phyloP scores from a whole-genome alignment of 2,888 invertebrate species.

The Mesoligia furuncula region DNA sequence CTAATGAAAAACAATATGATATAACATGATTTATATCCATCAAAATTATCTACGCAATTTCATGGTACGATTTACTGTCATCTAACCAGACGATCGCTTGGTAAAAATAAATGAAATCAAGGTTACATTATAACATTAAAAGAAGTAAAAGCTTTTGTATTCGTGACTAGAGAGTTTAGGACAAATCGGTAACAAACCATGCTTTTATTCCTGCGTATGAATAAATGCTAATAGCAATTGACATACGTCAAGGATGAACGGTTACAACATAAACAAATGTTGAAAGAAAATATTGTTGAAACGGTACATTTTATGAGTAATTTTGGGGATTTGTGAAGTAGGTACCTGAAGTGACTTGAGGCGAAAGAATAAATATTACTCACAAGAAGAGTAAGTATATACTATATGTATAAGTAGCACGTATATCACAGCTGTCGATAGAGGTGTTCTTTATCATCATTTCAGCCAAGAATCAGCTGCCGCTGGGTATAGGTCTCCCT shows the following conservation, averaged over 20 bases:
- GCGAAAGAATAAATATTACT: slow-evolving; percentile 46
- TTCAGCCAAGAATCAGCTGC: neutral
- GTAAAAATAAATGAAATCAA: slow-evolving; percentile 71
- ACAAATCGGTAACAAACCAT: slow-evolving; percentile 74
- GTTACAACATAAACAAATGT: slow-evolving; percentile 70
- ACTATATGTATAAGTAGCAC: neutral
- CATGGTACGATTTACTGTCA: slow-evolving; percentile 60
- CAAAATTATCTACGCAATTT: slow-evolving; percentile 56
- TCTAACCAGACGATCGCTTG: slow-evolving; percentile 53
- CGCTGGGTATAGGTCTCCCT: neutral
- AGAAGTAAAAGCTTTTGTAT: slow-evolving; percentile 71
- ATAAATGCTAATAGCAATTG: slow-evolving; percentile 79
- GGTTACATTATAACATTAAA: slow-evolving; percentile 75
- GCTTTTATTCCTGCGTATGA: slow-evolving; percentile 75
- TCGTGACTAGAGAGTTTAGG: slow-evolving; percentile 81
- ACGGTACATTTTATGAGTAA: slow-evolving; percentile 70
- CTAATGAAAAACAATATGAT: slow-evolving; percentile 34
- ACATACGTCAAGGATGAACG: slow-evolving; percentile 78
- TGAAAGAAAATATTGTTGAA: slow-evolving; percentile 58
- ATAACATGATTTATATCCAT: slow-evolving; percentile 57
- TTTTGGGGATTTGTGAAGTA: slow-evolving; percentile 61
- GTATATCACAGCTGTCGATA: neutral
- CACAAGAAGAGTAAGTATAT: slow-evolving; percentile 9
- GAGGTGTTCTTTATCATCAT: neutral
- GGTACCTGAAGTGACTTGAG: slow-evolving; percentile 54